phyloP scores from a whole-genome alignment of 2,888 invertebrate genomes.

The Apomyelois bistriatella region DNA sequence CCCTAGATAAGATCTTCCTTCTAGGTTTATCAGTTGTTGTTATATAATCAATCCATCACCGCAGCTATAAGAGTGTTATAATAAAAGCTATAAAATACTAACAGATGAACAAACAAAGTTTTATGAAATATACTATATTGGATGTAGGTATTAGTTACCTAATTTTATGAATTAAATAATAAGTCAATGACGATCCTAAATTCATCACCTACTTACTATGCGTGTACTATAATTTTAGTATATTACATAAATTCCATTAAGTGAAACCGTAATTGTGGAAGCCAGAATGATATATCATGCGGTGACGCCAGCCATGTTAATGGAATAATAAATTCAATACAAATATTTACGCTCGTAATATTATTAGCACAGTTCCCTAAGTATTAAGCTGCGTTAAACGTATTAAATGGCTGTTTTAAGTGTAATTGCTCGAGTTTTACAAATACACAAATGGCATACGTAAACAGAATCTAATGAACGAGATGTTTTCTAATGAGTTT shows the following conservation, averaged over 20 bases:
- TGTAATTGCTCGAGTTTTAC: not conserved
- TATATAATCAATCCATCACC: no score
- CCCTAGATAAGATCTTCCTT: no score
- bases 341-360: slow-evolving; percentile 24
- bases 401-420: slow-evolving; percentile 1
- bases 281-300: slow-evolving; percentile 31
- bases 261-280: slow-evolving; percentile 17
- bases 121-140: no score
- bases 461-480: not conserved
- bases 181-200: no score
- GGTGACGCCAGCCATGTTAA: slow-evolving; percentile 22
- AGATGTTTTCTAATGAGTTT: not conserved
- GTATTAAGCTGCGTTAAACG: not conserved
- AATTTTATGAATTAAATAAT: no score
- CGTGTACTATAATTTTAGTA: slow-evolving; percentile 11
- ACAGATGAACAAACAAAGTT: no score
- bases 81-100: no score
- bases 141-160: no score
- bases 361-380: slow-evolving; percentile 5
- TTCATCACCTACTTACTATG: no score
- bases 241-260: slow-evolving; percentile 14
- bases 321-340: slow-evolving; percentile 33
- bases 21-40: no score
- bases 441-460: not conserved
- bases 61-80: no score